A percentile compares a stretch with the other conserved stretches of the same genome.
phyloP scores from a whole-genome alignment of 2,113 vertebrate genomes.

The Salvelinus namaycush region DNA sequence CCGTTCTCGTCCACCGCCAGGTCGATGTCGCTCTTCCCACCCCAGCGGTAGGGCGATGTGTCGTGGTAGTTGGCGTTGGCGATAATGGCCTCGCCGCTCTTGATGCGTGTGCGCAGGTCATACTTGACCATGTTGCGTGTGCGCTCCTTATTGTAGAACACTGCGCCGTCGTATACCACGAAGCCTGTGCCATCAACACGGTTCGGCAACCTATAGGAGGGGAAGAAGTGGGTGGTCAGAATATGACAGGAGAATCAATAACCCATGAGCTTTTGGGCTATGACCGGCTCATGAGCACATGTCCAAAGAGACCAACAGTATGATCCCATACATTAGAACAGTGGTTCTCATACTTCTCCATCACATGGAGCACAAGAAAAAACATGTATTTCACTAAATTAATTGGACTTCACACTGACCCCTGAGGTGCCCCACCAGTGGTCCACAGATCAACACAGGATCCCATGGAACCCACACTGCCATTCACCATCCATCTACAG shows the following conservation, averaged over 20 bases:
- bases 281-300: too few relatives aligned
- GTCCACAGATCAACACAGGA: conserved; percentile 7
- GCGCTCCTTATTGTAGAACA: conserved; percentile 96
- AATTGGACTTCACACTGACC: too few relatives aligned
- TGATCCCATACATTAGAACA: too few relatives aligned
- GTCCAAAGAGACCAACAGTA: too few relatives aligned
- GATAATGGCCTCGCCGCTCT: conserved; percentile 93
- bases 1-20: conserved; percentile 93
- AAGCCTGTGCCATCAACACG: conserved; percentile 92
- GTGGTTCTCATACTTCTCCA: too few relatives aligned
- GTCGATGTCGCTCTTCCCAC: conserved; percentile 93
- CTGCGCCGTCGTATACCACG: conserved; percentile 92
- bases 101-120: conserved; percentile 91
- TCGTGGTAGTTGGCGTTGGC: conserved; percentile 94
- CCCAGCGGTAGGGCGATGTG: conserved; percentile 94
- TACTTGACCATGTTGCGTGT: conserved; percentile 94
- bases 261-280: too few relatives aligned
- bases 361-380: too few relatives aligned
- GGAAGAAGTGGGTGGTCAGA: not conserved
- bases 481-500: conserved; percentile 37
- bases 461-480: not conserved
- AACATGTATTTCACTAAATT: too few relatives aligned
- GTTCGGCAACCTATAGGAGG: conserved; percentile 81
- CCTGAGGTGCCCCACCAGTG: too few relatives aligned
- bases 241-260: too few relatives aligned